Evolutionary conservation across 2,888 invertebrate genomes (phyloP).

Genomic region (Rutpela maculata): DNA sequence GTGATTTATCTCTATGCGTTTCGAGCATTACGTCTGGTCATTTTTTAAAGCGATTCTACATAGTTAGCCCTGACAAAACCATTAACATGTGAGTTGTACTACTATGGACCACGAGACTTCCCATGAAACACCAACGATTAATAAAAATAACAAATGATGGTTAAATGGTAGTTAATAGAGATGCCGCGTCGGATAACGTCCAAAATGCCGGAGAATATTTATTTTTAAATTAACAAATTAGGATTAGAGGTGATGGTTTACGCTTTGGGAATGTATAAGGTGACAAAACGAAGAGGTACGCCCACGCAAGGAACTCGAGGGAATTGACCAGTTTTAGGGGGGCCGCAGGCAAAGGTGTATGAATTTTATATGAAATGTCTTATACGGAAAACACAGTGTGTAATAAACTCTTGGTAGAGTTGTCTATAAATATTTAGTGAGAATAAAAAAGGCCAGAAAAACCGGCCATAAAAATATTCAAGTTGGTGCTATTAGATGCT

Average conservation of each 20-base stretch:
- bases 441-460: too few relatives aligned
- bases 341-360: background rate
- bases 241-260: background rate
- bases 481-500: too few relatives aligned
- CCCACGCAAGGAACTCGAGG: background rate
- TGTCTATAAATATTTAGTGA: too few relatives aligned
- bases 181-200: slow-evolving; percentile 51
- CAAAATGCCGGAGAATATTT: slow-evolving; percentile 22
- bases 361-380: too few relatives aligned
- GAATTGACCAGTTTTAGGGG: background rate
- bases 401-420: too few relatives aligned
- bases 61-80: slow-evolving; percentile 47
- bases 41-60: background rate
- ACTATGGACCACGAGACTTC: slow-evolving; percentile 17
- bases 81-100: slow-evolving; percentile 50
- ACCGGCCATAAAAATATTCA: too few relatives aligned
- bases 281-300: background rate
- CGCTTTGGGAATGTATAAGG: background rate
- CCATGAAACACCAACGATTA: slow-evolving; percentile 48
- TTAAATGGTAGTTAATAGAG: slow-evolving; percentile 50
- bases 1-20: slow-evolving; percentile 55
- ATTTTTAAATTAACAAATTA: slow-evolving; percentile 41
- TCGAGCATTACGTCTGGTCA: slow-evolving; percentile 17
- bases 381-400: too few relatives aligned
- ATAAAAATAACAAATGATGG: slow-evolving; percentile 58